A percentile compares a stretch with the other conserved stretches of the same genome.
phyloP scores from a whole-genome alignment of 2,888 invertebrate genomes.

The Chymomyza amoena region DNA sequence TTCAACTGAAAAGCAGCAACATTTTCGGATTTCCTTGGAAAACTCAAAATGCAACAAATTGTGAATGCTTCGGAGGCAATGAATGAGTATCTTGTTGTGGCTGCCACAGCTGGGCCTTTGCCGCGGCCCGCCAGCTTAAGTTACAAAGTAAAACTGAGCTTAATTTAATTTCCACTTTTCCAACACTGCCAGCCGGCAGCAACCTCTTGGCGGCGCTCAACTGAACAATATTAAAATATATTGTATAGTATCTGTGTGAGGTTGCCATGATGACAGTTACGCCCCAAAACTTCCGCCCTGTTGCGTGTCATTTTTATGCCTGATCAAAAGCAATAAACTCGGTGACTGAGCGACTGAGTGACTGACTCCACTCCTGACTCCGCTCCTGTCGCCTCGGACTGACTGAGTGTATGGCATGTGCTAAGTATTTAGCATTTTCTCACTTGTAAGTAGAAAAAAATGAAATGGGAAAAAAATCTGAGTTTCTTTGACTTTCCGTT shows the following conservation, averaged over 20 bases:
- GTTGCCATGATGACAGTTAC: not conserved
- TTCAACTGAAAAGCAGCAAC: not conserved
- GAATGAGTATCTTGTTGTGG: not conserved
- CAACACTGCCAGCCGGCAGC: not conserved
- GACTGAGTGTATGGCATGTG: not conserved
- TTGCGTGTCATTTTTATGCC: not conserved
- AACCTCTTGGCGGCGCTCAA: not conserved
- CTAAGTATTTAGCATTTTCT: not conserved
- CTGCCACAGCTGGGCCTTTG: not conserved
- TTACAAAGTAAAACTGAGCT: conserved; percentile 4
- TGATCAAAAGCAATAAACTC: not conserved
- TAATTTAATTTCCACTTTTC: conserved; percentile 6
- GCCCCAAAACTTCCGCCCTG: not conserved
- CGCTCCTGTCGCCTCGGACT: not conserved
- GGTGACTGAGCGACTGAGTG: conserved; percentile 16
- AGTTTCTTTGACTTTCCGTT: not conserved
- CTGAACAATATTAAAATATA: not conserved
- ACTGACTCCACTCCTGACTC: not conserved
- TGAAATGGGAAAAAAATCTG: not conserved
- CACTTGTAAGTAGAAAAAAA: not conserved
- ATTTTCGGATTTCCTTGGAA: not conserved
- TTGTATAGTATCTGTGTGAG: not conserved
- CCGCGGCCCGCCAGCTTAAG: not conserved
- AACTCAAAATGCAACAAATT: not conserved
- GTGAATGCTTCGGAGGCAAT: not conserved